A percentile compares a stretch with the other conserved stretches of the same genome.
Evolutionary conservation across 1,140 invertebrate species (phyloP).

Genomic region (Microplitis mediator): DNA sequence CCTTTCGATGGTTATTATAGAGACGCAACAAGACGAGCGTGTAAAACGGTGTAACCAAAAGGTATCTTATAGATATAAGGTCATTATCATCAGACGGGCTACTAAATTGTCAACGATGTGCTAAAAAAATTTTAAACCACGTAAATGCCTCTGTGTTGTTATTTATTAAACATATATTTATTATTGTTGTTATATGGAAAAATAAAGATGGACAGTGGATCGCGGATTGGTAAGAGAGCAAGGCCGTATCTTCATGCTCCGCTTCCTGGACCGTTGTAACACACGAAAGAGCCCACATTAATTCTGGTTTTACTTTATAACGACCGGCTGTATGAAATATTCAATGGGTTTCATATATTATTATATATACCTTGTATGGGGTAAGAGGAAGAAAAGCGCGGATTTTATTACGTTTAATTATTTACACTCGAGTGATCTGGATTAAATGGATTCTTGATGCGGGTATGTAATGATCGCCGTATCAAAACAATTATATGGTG

Average conservation of each 20-base stretch:
- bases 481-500: too few species aligned
- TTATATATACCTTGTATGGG: too few species aligned
- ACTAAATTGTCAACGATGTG: not conserved
- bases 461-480: too few species aligned
- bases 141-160: not conserved
- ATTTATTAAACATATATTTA: too few species aligned
- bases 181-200: too few species aligned
- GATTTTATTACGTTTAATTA: too few species aligned
- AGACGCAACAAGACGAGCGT: slow-evolving; percentile 27
- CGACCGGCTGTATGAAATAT: too few species aligned
- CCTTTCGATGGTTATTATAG: slow-evolving; percentile 24
- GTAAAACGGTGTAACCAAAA: slow-evolving; percentile 21
- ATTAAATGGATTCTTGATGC: too few species aligned
- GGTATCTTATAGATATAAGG: slow-evolving; percentile 46
- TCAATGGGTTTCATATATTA: too few species aligned
- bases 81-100: slow-evolving; percentile 49
- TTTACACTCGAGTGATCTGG: too few species aligned
- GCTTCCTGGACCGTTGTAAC: slow-evolving; percentile 26
- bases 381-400: too few species aligned
- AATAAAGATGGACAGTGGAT: too few species aligned
- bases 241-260: slow-evolving; percentile 18
- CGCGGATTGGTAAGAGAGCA: not conserved
- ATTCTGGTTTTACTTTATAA: not conserved
- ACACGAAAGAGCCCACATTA: slow-evolving; percentile 2
- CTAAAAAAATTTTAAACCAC: slow-evolving; percentile 10